Conservation (phyloP, 2,888 invertebrate species). For the Caenorhabditis doughertyi region DNA sequence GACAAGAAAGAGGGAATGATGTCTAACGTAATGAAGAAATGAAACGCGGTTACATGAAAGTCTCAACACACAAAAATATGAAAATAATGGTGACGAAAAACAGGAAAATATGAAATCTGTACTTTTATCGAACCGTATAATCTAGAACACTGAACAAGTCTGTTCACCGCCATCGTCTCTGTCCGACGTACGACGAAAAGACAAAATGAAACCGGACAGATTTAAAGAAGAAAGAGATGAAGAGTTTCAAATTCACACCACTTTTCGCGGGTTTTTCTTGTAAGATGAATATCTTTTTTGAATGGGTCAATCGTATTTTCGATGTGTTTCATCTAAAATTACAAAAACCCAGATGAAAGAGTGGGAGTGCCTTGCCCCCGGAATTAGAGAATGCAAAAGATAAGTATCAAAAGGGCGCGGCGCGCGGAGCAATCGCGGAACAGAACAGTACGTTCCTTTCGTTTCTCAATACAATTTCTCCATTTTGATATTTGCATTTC, state of each 20-base stretch:
- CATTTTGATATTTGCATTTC: constrained; percentile 52
- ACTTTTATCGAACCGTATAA: constrained; percentile 56
- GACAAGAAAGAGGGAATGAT: neutral
- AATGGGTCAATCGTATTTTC: constrained; percentile 15
- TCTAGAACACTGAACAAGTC: constrained; percentile 51
- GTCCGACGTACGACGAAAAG: constrained; percentile 18
- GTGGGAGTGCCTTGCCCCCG: constrained; percentile 11
- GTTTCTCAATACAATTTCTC: constrained; percentile 14
- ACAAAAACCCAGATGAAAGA: neutral
- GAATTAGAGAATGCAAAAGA: constrained; percentile 27
- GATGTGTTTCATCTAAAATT: constrained; percentile 22
- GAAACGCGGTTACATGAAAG: neutral
- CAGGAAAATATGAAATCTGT: constrained; percentile 38
- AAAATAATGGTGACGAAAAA: neutral
- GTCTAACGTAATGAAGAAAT: neutral
- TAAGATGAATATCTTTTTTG: constrained; percentile 22
- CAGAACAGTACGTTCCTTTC: constrained; percentile 52
- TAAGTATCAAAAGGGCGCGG: constrained; percentile 58
- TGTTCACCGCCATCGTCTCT: neutral
- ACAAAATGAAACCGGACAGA: constrained; percentile 51
- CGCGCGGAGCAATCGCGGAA: constrained; percentile 59
- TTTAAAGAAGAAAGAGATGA: constrained; percentile 25
- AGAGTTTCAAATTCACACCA: constrained; percentile 58
- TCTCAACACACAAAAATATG: constrained; percentile 4
- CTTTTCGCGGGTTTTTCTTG: constrained; percentile 27